phyloP scores from a whole-genome alignment of 2,888 invertebrate genomes.

The Agriopis aurantiaria region DNA sequence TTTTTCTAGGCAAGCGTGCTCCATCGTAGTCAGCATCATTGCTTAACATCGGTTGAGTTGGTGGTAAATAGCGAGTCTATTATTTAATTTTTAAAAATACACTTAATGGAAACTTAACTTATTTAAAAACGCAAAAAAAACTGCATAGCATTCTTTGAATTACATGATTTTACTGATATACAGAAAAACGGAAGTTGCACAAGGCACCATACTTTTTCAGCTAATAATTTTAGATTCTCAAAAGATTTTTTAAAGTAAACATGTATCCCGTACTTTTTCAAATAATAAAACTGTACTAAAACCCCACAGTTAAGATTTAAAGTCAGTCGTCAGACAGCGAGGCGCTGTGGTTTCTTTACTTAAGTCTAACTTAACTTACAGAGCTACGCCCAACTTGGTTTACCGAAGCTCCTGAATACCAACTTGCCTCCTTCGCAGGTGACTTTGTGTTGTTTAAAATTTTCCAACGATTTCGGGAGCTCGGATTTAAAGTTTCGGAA shows the following conservation, averaged over 20 bases:
- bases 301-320: conserved; percentile 70
- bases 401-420: conserved; percentile 73
- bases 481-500: conserved; percentile 73
- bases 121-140: too few species aligned
- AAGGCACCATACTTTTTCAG: too few species aligned
- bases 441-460: conserved; percentile 77
- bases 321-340: conserved; percentile 76
- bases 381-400: conserved; percentile 77
- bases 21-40: too few species aligned
- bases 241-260: neutral
- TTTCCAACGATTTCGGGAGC: conserved; percentile 67
- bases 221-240: too few species aligned
- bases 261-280: neutral
- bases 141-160: too few species aligned
- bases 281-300: conserved; percentile 38
- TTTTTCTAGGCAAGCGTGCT: too few species aligned
- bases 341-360: conserved; percentile 81
- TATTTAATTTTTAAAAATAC: too few species aligned
- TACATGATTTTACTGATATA: too few species aligned
- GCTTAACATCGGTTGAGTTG: too few species aligned
- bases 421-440: conserved; percentile 71
- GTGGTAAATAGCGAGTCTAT: too few species aligned
- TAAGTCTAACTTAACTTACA: conserved; percentile 73
- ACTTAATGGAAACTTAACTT: too few species aligned
- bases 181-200: too few species aligned